Base-by-base conservation (phyloP, 2,113 vertebrate species). In the Thinocorus orbignyianus region DNA sequence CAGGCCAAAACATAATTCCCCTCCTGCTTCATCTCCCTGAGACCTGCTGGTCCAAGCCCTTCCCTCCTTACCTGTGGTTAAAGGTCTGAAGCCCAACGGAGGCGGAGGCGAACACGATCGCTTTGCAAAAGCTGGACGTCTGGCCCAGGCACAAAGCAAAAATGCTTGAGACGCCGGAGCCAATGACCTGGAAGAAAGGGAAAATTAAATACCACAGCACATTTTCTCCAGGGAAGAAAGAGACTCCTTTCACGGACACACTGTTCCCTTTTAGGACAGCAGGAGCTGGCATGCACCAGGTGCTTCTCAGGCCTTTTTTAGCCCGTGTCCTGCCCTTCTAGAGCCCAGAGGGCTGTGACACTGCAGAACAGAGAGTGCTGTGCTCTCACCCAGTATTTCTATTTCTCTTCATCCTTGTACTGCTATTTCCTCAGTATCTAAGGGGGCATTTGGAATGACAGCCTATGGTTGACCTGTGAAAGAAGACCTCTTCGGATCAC, bases 71-170 rank as follows among this genome's bases (percentile, higher is more conserved):
- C 99, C 99, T 99, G 98, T 99, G 99, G 94, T 99, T 99, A 92
- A 99, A 99, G 86, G 99, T 99, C 97, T 99, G 99, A 62, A 99
- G 98, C 41, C 99, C 98, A 41, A 99, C 98, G 24, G 98, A 98
- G 65, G 98, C 98, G 0, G 99, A 99, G 19, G 99, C 98, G 9
- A 99, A 99, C 78, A 98, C 97, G 23, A 99, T 95, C 2, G 99
- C 99, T 91, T 96, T 97, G 76, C 98, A 97, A 81, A 99, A 99
- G 64, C 98, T 99, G 24, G 96, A 98, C 33, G 98, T 98, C 69
- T 99, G 98, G 69, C 99, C 99, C 68, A 99, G 96, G 68, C 98
- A 98, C 85, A 99, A 95, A 52, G 98, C 98, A 30, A 99, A 99
- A 55, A 99, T 24, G 77, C 99, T 99, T 8, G 99, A 99, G 66